phyloP scores from a whole-genome alignment of 2,113 vertebrate genomes.

The Porphyrio hochstetteri region DNA sequence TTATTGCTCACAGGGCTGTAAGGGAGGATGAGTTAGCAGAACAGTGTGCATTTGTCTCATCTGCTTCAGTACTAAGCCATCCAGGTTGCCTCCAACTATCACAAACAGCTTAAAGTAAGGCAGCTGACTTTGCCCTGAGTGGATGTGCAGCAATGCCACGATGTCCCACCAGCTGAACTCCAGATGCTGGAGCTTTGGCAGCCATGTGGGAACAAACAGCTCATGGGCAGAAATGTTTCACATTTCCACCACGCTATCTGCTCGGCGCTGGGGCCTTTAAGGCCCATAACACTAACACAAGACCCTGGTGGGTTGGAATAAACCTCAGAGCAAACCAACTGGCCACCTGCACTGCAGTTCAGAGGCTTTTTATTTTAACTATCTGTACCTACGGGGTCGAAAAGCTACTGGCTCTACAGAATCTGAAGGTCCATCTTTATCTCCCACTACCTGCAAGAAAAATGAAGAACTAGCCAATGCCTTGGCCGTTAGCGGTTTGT shows the following conservation, averaged over 20 bases:
- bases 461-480: neutral
- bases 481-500: neutral
- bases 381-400: neutral
- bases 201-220: neutral
- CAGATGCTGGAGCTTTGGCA: neutral
- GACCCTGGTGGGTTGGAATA: neutral
- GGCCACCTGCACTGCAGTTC: neutral
- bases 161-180: neutral
- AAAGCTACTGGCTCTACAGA: neutral
- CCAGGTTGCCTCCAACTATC: neutral
- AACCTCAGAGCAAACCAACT: neutral
- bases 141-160: neutral
- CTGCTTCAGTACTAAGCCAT: neutral
- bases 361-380: neutral
- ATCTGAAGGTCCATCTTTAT: neutral
- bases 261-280: neutral
- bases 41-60: neutral
- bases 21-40: conserved; percentile 17
- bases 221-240: neutral
- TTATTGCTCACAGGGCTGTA: conserved; percentile 37
- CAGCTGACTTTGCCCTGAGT: neutral
- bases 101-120: neutral
- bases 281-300: neutral
- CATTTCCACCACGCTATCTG: neutral
- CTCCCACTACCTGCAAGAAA: neutral